Conservation (phyloP, 2,797 vertebrate species). For the Arnoldichthys spilopterus region DNA sequence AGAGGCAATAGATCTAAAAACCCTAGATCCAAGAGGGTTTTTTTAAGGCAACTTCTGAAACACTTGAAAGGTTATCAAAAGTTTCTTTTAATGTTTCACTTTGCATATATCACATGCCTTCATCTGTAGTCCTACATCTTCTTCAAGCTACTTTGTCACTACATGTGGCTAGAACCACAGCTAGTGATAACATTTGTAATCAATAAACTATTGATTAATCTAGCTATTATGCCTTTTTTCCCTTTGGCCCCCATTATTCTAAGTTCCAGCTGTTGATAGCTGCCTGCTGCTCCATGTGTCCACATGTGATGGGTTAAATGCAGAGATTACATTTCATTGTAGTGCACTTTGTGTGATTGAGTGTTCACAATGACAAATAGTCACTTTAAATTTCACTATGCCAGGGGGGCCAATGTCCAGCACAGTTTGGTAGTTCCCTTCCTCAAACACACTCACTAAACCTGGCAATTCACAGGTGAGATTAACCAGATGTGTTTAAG, state of each 20-base stretch:
- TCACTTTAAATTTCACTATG: no score
- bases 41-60: neutral
- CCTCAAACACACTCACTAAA: no score
- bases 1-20: slow-evolving; percentile 5
- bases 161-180: neutral
- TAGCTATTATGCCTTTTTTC: neutral
- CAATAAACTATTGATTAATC: neutral
- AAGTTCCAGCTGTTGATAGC: neutral
- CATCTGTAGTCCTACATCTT: neutral
- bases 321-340: no score
- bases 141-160: neutral
- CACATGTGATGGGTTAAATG: no score
- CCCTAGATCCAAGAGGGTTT: neutral
- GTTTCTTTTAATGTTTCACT: slow-evolving; percentile 13
- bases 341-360: no score
- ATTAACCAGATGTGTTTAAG: no score
- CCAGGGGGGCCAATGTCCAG: no score
- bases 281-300: no score
- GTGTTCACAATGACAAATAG: no score
- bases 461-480: no score
- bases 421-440: no score
- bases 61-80: slow-evolving; percentile 7
- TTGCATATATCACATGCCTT: neutral
- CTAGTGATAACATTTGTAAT: neutral
- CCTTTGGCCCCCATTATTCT: neutral